phyloP scores from a whole-genome alignment of 30 jellyfish, hydroid and myxozoan genomes.

The Nemopilema nomurai region DNA sequence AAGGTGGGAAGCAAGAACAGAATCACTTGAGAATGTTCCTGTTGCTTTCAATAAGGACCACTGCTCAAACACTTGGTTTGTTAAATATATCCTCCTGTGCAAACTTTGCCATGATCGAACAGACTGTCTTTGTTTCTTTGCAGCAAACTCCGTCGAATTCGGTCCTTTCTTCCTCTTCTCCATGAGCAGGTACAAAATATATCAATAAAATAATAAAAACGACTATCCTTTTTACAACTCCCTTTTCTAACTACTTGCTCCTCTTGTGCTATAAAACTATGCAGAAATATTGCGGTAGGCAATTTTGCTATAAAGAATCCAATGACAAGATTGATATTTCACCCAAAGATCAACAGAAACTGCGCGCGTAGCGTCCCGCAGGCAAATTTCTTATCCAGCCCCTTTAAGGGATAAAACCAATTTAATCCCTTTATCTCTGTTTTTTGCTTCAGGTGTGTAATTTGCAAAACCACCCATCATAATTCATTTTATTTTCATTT shows the following conservation, averaged over 20 bases:
- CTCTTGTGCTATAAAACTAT: not conserved
- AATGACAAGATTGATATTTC: conserved; percentile 2
- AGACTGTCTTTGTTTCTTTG: not conserved
- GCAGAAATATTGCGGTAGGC: not conserved
- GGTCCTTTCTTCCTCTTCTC: not conserved
- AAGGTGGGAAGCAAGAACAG: not conserved
- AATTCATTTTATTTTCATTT: no score
- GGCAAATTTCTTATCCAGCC: not conserved
- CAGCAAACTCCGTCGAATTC: not conserved
- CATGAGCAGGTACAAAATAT: not conserved
- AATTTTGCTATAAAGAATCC: not conserved
- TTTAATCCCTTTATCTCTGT: no score
- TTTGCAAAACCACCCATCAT: no score
- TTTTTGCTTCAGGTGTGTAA: no score
- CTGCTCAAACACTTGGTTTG: no score
- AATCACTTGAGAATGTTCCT: not conserved
- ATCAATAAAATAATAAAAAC: not conserved
- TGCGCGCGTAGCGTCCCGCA: conserved; percentile 14
- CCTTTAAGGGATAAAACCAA: no score
- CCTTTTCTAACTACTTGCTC: not conserved
- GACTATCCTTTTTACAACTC: not conserved
- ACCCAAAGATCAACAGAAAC: not conserved
- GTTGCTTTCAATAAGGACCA: not conserved
- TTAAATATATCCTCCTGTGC: not conserved
- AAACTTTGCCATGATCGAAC: not conserved